A percentile compares a stretch with the other conserved stretches of the same genome.
These are phyloP conservation scores for Mya arenaria DNA, from an alignment of 1,140 invertebrate genomes.

Conservation along the genomic window DNA sequence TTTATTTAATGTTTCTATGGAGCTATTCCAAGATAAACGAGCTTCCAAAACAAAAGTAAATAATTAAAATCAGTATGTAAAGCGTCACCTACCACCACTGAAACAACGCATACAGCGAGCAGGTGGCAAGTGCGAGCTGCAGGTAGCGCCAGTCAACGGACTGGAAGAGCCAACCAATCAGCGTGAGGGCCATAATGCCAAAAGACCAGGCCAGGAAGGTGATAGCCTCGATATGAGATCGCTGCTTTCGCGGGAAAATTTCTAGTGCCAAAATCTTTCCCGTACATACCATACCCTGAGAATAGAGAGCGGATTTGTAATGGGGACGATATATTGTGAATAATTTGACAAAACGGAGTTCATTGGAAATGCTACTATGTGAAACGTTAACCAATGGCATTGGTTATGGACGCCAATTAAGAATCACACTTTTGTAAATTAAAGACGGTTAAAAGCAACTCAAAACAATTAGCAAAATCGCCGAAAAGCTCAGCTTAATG, in stretches of 20 bases:
- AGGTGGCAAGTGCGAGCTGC: conserved; percentile 55
- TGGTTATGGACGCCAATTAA: too few relatives aligned
- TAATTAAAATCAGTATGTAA: background rate
- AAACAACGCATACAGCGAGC: conserved; percentile 53
- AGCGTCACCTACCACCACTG: conserved; percentile 54
- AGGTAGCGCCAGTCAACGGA: conserved; percentile 63
- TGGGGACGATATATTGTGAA: too few relatives aligned
- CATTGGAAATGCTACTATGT: too few relatives aligned
- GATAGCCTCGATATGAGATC: conserved; percentile 53
- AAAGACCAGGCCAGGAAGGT: conserved; percentile 55
- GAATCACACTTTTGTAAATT: too few relatives aligned
- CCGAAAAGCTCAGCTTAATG: too few relatives aligned
- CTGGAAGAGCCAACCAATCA: conserved; percentile 59
- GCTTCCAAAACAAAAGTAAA: background rate
- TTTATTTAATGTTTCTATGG: background rate
- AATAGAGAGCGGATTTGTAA: too few relatives aligned
- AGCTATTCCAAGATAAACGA: background rate
- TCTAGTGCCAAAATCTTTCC: conserved; percentile 58
- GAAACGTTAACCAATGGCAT: too few relatives aligned
- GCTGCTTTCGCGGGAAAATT: conserved; percentile 54
- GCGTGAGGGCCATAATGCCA: conserved; percentile 53
- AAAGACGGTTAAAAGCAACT: too few relatives aligned
- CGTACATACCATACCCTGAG: conserved; percentile 63
- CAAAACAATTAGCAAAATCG: too few relatives aligned
- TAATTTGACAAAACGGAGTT: too few relatives aligned